Evolutionary conservation across 2,888 invertebrate genomes (phyloP), one percentile per base, ranked within the genome.

Genomic region (Anagyrus pseudococci): DNA sequence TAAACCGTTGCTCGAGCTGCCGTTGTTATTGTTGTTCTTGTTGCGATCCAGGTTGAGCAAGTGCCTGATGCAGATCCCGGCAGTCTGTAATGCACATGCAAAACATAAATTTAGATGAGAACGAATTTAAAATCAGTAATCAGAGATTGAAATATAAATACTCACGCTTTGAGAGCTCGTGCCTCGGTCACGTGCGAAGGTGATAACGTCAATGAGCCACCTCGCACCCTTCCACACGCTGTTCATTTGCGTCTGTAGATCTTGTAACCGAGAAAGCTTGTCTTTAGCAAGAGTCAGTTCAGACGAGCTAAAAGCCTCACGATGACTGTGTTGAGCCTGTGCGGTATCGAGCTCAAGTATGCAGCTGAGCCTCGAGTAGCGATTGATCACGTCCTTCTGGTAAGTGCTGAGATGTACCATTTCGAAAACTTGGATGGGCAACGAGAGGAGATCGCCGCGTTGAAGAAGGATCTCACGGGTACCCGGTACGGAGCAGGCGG

Each of bases 321-420:
- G 85, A 71, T 95, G 95, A 33, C 92, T 90, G 76, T 97, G 96
- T 68, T 95, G 95, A 2, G 97, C 96, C 71, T 95, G 84, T 0
- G 93, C 91, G 0, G 93, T 90, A 73, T 98, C 97, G 76, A 96
- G 83, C 82, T 99, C 98, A 62, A 98, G 82, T 62, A 96, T 92
- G 72, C 96, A 95, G 71, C 96, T 97, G 17, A 98, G 85, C 64
- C 94, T 89, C 2, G 96, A 93, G 83, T 98, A 98, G 77, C 94
- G 89, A 73, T 91, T 90, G 58, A 98, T 89, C 67, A 98, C 91
- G 71, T 90, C 92, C 53, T 88, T 88, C 77, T 97, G 96, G 82
- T 98, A 99, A 2, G 98, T 96, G 75, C 90, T 91, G 67, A 98
- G 85, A 79, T 98, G 97, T 66, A 97, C 94, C 96, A 94, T 91